A percentile compares a stretch with the other conserved stretches of the same genome.
phyloP scores from a whole-genome alignment of 2,888 invertebrate genomes.

The Helobdella robusta region DNA sequence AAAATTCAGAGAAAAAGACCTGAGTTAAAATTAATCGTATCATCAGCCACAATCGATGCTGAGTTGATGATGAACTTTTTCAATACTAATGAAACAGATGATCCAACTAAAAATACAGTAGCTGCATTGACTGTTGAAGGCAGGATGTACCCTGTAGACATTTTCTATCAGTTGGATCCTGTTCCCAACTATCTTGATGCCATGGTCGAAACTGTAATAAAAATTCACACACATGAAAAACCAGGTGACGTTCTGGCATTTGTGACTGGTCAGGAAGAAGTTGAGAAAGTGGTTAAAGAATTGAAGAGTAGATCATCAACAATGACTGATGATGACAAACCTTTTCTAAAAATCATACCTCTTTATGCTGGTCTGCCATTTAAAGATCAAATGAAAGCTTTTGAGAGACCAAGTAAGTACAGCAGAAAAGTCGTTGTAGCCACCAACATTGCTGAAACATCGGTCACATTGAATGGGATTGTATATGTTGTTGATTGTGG shows the following conservation, averaged over 20 bases:
- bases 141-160: slow-evolving; percentile 73
- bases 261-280: slow-evolving; percentile 69
- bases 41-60: slow-evolving; percentile 91
- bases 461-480: slow-evolving; percentile 85
- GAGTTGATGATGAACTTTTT: slow-evolving; percentile 55
- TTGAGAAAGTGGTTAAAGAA: slow-evolving; percentile 59
- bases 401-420: slow-evolving; percentile 60
- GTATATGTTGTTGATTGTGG: slow-evolving; percentile 89
- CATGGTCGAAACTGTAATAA: slow-evolving; percentile 75
- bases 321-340: slow-evolving; percentile 36
- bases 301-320: slow-evolving; percentile 46
- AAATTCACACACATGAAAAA: slow-evolving; percentile 59
- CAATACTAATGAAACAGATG: slow-evolving; percentile 52
- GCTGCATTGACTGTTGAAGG: slow-evolving; percentile 75
- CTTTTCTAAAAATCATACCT: slow-evolving; percentile 62
- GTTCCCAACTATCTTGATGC: slow-evolving; percentile 79
- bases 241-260: slow-evolving; percentile 83
- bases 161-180: slow-evolving; percentile 68
- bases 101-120: slow-evolving; percentile 59
- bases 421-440: slow-evolving; percentile 80
- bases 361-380: slow-evolving; percentile 85
- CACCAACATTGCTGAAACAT: slow-evolving; percentile 93
- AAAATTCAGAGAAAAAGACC: slow-evolving; percentile 74
- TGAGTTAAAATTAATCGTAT: slow-evolving; percentile 72
- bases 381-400: slow-evolving; percentile 61